Evolutionary conservation across 2,888 invertebrate species (phyloP).

Genomic region (Amphipyra tragopoginis): DNA sequence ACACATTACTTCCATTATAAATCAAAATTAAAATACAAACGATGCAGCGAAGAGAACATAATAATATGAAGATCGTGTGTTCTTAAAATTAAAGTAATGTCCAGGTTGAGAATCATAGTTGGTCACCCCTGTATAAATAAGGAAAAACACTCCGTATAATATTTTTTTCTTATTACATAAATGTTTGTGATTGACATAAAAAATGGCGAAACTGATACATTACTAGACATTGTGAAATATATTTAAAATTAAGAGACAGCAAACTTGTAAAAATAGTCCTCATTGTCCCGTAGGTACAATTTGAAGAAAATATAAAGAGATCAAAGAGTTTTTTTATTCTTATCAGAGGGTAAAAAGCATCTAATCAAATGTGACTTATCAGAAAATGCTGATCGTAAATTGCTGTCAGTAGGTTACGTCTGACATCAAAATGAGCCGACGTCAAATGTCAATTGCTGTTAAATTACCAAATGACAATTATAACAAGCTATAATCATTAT

Average conservation of each 20-base stretch:
- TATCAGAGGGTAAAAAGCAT: slow-evolving; percentile 24
- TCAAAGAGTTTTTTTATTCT: slow-evolving; percentile 40
- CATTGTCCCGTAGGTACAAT: slow-evolving; percentile 19
- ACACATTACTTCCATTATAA: slow-evolving; percentile 47
- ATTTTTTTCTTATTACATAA: slow-evolving; percentile 11
- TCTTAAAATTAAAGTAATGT: slow-evolving; percentile 10
- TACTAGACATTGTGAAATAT: too few species aligned
- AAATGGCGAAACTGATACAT: too few species aligned
- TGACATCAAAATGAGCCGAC: slow-evolving; percentile 20
- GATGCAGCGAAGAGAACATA: slow-evolving; percentile 24
- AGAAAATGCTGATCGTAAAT: slow-evolving; percentile 36
- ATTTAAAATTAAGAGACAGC: slow-evolving; percentile 1
- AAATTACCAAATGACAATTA: slow-evolving; percentile 41
- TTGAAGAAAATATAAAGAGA: slow-evolving; percentile 45
- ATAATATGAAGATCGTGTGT: slow-evolving; percentile 12
- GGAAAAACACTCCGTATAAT: slow-evolving; percentile 11
- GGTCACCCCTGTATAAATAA: slow-evolving; percentile 22
- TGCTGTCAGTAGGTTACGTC: slow-evolving; percentile 44
- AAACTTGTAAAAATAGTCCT: slow-evolving; percentile 1
- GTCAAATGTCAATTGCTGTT: slow-evolving; percentile 52
- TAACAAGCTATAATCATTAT: slow-evolving; percentile 38
- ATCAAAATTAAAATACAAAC: slow-evolving; percentile 49
- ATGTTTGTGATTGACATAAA: neutral
- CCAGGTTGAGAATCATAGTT: slow-evolving; percentile 15
- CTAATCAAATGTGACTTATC: slow-evolving; percentile 38